Evolutionary conservation across 2,888 invertebrate genomes (phyloP), one percentile per base, ranked within the genome.

Genomic region (Boloria selene): DNA sequence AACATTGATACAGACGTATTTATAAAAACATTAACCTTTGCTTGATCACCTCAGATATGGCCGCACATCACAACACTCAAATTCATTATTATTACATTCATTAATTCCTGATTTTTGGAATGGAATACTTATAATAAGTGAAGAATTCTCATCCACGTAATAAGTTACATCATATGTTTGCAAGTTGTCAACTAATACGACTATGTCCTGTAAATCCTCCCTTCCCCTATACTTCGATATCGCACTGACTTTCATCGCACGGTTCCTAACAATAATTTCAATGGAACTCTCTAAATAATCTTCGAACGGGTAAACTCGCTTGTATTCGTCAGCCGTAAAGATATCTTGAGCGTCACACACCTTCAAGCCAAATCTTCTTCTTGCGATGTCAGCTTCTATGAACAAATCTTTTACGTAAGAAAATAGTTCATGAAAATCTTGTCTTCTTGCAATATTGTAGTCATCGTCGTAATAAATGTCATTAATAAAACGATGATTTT

Each of bases 401-500:
- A 58, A 58, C 13, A 10, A 13, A 16, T 45, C 26, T 22, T 13
- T 26, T 16, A 58, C 26, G 4, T 58, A 45, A 47, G 10, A n/a
- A 10, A 47, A 58, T 13, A 58, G 0, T 4, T 58, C 47, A 13
- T 58, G 4, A 26, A 58, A 58, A 13, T 58, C 58, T 13, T 58
- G 45, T 16, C 26, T 26, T 6, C 26, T 26, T 1, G 47, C 58
- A n/a, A 47, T 16, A 2, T 26, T 75, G 0, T 70, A 56, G 3
- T 51, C 66, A 31, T n/a, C n/a, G n/a, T 31, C 7, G 7, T 31
- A 31, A 31, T 31, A 31, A 31, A 6, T 31, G 5, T 2, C 6
- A 31, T 6, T 6, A 31, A 1, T 5, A 31, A 7, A 31, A 7
- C 31, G 31, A 6, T 5, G 5, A 1, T 7, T 31, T 5, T 7